Base-by-base conservation (phyloP, 2,888 invertebrate species). In the Itoplectis maculator region DNA sequence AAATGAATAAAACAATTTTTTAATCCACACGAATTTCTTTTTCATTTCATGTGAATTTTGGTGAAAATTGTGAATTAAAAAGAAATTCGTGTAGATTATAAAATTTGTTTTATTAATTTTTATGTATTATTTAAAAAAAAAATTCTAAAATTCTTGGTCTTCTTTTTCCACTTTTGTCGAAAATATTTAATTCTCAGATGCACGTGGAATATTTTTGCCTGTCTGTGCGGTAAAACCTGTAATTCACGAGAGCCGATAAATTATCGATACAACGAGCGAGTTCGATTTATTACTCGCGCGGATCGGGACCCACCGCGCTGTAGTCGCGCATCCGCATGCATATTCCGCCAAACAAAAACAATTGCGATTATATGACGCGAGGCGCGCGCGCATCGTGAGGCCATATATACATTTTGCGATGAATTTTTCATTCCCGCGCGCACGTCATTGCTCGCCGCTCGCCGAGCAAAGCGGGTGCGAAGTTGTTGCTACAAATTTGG, bases 401-500 rank as follows among this genome's bases (percentile, higher is more conserved):
- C 20, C 59, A 47, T 40, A 35, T 11, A 37, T 40, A 35, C n/a
- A 20, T 51, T 45, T 68, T 69, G 69, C 37, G 13, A 51, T 69
- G 61, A 77, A 77, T 54, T 61, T 77, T 77, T 69, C 40, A 63
- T 63, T 61, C 5, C 8, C 29, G 9, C 40, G 11, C 69, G 61
- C 49, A 35, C 77, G 69, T 69, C 77, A 77, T 42, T 5, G 4
- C 9, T 29, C 29, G 49, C 8, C 9, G 29, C 51, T n/a, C 40
- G 13, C n/a, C 13, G 40, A 35, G 6, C 1, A 40, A 3, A 15
- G 11, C 9, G 29, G 18, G 20, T 18, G 11, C 4, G 54, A 56
- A 20, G n/a, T n/a, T 13, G 18, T 18, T 0, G 49, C 18, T 2
- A 45, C 13, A 56, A 40, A 70, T 70, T 70, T 56, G 15, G 42